Evolutionary conservation across 2,797 vertebrate genomes (phyloP).

Genomic region (Myotis myotis): DNA sequence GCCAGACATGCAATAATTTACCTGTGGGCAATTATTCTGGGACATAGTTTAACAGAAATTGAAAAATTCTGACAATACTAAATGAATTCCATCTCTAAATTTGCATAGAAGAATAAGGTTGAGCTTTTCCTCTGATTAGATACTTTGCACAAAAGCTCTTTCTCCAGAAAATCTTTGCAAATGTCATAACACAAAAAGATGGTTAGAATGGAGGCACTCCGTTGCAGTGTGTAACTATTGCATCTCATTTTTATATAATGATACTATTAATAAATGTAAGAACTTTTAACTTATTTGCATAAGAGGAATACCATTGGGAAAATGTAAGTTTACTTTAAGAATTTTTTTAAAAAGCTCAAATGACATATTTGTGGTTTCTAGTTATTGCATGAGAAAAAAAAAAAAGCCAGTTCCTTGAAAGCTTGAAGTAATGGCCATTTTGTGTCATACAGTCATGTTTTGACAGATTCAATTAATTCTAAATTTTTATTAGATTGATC

Average conservation of each 20-base stretch:
- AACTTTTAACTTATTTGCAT: background rate
- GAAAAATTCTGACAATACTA: conserved; percentile 51
- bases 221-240: background rate
- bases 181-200: background rate
- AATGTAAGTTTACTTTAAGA: background rate
- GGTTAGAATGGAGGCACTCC: background rate
- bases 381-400: background rate
- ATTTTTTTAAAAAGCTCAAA: background rate
- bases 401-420: background rate
- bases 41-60: conserved; percentile 22
- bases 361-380: background rate
- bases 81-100: conserved; percentile 49
- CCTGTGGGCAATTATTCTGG: conserved; percentile 48
- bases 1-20: conserved; percentile 36
- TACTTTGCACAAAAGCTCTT: background rate
- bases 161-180: conserved; percentile 41
- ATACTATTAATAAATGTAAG: background rate
- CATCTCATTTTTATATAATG: conserved; percentile 40
- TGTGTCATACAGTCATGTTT: background rate
- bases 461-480: background rate
- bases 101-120: background rate
- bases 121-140: conserved; percentile 36
- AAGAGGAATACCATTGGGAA: background rate
- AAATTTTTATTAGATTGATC: background rate
- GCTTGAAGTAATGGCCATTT: background rate